phyloP scores from a whole-genome alignment of 1,140 invertebrate species.

The Drosophila busckii region DNA sequence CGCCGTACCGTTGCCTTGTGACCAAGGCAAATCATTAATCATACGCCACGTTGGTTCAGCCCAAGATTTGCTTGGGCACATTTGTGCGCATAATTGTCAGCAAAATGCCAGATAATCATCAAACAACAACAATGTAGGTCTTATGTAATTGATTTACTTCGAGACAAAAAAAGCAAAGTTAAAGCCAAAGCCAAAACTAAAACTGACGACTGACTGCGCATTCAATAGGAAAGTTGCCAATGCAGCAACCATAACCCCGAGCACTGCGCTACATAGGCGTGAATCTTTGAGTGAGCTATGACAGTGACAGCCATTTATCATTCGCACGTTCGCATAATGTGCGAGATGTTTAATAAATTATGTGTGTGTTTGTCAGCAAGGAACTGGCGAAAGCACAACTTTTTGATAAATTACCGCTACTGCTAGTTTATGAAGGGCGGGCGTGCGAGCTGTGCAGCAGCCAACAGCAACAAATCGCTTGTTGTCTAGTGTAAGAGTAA shows the following conservation, averaged over 20 bases:
- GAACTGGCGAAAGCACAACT: background rate
- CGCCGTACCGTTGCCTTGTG: conserved; percentile 16
- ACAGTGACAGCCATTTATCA: conserved; percentile 33
- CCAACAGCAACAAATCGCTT: too few species aligned
- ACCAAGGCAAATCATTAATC: conserved; percentile 65
- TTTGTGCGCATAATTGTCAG: conserved; percentile 59
- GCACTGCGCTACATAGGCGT: conserved; percentile 5
- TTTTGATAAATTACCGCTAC: conserved; percentile 22
- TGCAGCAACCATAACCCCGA: background rate
- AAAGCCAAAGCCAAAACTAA: conserved; percentile 28
- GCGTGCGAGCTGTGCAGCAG: background rate
- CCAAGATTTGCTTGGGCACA: too few species aligned
- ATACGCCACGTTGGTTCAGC: conserved; percentile 68
- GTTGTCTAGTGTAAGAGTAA: conserved; percentile 22
- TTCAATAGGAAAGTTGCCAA: conserved; percentile 34
- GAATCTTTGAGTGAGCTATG: background rate
- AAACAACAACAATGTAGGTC: conserved; percentile 44
- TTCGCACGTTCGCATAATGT: conserved; percentile 19
- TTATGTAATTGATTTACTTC: conserved; percentile 65
- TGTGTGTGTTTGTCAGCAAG: background rate
- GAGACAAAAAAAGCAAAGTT: conserved; percentile 11
- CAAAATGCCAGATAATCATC: conserved; percentile 67
- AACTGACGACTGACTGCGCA: too few species aligned
- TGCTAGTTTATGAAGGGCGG: background rate
- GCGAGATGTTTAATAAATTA: conserved; percentile 24